These are phyloP conservation scores for Tapirus indicus DNA, from an alignment of 2,797 vertebrate species.

Conservation along the genomic window DNA sequence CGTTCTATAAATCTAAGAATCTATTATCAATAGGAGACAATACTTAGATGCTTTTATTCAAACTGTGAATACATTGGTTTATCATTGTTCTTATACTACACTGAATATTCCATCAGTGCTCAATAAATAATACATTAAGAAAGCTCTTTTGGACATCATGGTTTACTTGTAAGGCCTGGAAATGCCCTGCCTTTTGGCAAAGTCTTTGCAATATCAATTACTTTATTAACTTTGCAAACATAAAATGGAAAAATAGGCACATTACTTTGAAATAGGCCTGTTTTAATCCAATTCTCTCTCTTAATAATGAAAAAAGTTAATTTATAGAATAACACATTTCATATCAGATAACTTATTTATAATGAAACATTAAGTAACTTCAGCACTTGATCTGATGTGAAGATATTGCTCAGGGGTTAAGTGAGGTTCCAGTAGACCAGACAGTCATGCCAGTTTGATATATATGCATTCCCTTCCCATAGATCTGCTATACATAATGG, in stretches of 20 bases:
- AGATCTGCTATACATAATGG: neutral
- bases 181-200: conserved; percentile 73
- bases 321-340: conserved; percentile 73
- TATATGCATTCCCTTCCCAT: neutral
- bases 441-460: neutral
- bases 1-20: conserved; percentile 50
- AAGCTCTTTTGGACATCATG: conserved; percentile 72
- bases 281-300: conserved; percentile 76
- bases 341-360: conserved; percentile 75
- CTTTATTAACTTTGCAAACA: conserved; percentile 77
- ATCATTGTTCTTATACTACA: conserved; percentile 20
- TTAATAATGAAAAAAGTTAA: conserved; percentile 71
- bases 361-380: conserved; percentile 73
- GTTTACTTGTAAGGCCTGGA: conserved; percentile 71
- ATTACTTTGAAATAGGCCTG: conserved; percentile 69
- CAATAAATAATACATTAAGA: conserved; percentile 80
- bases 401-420: neutral
- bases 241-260: conserved; percentile 73
- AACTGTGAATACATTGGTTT: conserved; percentile 45
- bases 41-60: conserved; percentile 60
- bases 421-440: neutral
- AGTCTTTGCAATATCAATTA: conserved; percentile 78
- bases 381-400: conserved; percentile 56
- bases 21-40: conserved; percentile 54
- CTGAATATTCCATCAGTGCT: conserved; percentile 55